A percentile compares a stretch with the other conserved stretches of the same genome.
Conservation (phyloP, 1,140 invertebrate species). For the Monomorium pharaonis region DNA sequence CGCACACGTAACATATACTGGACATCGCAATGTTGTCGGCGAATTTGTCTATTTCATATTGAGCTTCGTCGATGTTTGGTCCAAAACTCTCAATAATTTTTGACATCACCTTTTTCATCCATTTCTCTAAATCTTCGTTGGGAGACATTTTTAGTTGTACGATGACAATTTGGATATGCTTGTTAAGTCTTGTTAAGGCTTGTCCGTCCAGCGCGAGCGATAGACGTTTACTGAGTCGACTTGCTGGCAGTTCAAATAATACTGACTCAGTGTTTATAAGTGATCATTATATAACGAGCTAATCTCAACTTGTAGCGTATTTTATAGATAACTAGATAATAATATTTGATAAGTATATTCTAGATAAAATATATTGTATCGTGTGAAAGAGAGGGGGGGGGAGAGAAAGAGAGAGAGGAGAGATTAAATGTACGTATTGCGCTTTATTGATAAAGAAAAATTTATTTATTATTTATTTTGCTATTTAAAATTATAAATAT, state of each 20-base stretch:
- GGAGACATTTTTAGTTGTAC: background rate
- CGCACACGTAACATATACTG: constrained; percentile 43
- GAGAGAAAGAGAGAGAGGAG: too few relatives aligned
- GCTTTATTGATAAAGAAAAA: background rate
- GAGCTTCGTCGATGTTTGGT: background rate
- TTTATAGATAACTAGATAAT: background rate
- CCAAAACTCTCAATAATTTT: background rate
- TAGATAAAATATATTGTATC: background rate
- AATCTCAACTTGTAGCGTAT: background rate
- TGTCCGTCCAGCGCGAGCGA: background rate
- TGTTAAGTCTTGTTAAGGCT: background rate
- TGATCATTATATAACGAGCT: background rate
- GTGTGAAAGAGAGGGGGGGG: too few relatives aligned
- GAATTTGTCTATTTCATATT: constrained; percentile 2
- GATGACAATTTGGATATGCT: background rate
- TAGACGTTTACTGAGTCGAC: background rate
- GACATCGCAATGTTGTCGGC: constrained; percentile 42
- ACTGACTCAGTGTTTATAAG: background rate
- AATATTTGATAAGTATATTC: background rate
- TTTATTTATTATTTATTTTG: background rate
- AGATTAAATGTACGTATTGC: too few relatives aligned
- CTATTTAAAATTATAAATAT: background rate
- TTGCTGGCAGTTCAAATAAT: background rate
- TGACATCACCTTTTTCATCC: background rate
- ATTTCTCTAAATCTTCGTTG: background rate